Evolutionary conservation across 1,140 invertebrate genomes (phyloP).

Genomic region (Aphelinus atriplicis): DNA sequence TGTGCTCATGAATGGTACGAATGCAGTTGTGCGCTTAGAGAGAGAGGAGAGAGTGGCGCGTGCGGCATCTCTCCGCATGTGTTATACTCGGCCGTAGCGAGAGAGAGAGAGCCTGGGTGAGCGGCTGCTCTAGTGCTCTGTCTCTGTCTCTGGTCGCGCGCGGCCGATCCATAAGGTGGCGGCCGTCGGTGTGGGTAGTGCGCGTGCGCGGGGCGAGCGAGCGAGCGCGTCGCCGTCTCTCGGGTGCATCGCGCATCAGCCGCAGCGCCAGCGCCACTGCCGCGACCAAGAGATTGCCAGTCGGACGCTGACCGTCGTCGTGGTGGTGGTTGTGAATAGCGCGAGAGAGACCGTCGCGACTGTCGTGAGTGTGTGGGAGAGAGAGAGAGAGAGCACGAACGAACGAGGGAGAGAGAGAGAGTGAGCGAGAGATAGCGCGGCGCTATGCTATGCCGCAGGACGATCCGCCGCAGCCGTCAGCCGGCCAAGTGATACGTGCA

Average conservation of each 20-base stretch:
- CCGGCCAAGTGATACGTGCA: background rate
- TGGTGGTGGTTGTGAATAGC: background rate
- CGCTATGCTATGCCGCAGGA: constrained; percentile 27
- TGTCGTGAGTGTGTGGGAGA: background rate
- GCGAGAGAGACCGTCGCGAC: background rate
- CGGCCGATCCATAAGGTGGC: background rate
- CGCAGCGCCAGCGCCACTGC: background rate
- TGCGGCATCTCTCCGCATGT: no score
- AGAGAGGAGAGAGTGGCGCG: no score
- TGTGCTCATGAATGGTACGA: no score
- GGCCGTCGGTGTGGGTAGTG: no score
- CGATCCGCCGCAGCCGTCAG: constrained; percentile 10
- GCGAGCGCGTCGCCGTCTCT: background rate
- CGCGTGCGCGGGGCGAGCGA: background rate
- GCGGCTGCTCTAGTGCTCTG: no score
- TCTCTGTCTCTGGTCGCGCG: no score
- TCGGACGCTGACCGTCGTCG: constrained; percentile 37
- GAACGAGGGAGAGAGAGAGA: background rate
- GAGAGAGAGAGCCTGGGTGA: no score
- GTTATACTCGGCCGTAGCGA: no score
- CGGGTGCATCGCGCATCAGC: background rate
- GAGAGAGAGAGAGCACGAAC: no score
- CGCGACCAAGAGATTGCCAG: background rate
- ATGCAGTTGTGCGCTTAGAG: no score
- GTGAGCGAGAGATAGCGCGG: background rate